Evolutionary conservation across 2,797 vertebrate genomes (phyloP), one percentile per base, ranked within the genome.

Genomic region (Cuculus canorus): DNA sequence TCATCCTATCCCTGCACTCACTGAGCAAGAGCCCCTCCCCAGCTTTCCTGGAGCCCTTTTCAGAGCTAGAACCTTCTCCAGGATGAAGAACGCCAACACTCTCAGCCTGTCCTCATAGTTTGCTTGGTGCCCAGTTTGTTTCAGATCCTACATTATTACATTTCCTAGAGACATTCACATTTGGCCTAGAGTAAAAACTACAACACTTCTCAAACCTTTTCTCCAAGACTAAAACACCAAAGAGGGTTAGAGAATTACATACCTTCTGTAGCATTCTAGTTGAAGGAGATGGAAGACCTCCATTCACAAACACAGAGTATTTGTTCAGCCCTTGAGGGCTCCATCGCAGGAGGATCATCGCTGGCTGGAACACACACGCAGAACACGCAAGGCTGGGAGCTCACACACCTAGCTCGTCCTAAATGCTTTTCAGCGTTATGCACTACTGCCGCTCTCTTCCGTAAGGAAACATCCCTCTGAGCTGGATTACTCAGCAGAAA

Each of bases 401-500:
- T 60, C 7, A 7, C 17, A 12, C 8, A 2, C 16, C 19, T 1
- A 13, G 19, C n/a, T 50, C 70, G 43, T 60, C 66, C 45, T 24
- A 56, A 18, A 6, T 4, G 1, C 66, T 53, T 12, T 2, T 13
- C 47, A 45, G n/a, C 78, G 35, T 39, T 13, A 11, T 2, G 43
- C 13, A 2, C 2, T 8, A 13, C 45, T 35, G 39, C 39, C 39
- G 39, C 39, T 5, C 27, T 14, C 11, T 9, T 30, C 52, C 18
- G 6, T 0, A 0, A 60, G 56, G 18, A 48, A 17, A 30, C 7
- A 5, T 6, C 39, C 41, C 41, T 61, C 22, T 2, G 7, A 7
- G 24, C 53, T 10, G 22, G 7, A 5, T 5, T 25, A 17, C 32
- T 27, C 32, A 43, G 28, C 68, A 89, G 10, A 66, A 43, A 43